These are phyloP conservation scores for Mimumesa dahlbomi DNA, from an alignment of 2,888 invertebrate species.

Conservation along the genomic window DNA sequence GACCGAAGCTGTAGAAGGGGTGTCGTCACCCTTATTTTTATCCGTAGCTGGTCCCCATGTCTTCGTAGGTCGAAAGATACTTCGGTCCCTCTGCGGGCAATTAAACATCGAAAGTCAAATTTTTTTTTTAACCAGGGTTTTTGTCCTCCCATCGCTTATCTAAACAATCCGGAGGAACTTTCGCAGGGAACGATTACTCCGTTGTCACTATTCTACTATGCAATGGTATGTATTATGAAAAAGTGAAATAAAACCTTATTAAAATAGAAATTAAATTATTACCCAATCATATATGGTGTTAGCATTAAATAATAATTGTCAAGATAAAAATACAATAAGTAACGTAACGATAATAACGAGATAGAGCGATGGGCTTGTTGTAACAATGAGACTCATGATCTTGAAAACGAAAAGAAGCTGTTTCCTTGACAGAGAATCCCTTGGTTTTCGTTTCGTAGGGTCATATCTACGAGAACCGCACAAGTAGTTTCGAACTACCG, in stretches of 20 bases:
- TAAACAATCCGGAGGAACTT: no score
- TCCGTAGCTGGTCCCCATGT: conserved; percentile 67
- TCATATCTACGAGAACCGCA: conserved; percentile 52
- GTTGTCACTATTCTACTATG: no score
- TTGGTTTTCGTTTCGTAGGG: conserved; percentile 16
- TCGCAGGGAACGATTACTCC: no score
- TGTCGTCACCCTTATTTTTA: conserved; percentile 24
- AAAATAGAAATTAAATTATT: no score
- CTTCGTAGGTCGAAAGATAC: conserved; percentile 64
- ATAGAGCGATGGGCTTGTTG: no score
- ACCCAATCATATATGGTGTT: no score
- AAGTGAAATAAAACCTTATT: no score
- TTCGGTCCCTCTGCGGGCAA: conserved; percentile 67
- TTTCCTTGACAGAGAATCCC: conserved; percentile 23
- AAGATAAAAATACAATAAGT: no score
- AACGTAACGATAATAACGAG: no score
- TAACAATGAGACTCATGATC: neutral
- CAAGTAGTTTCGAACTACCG: conserved; percentile 48
- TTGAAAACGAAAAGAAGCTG: neutral
- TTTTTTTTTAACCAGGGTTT: conserved; percentile 13
- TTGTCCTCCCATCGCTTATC: conserved; percentile 1
- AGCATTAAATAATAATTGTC: no score
- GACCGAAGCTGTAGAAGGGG: conserved; percentile 20
- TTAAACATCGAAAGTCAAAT: conserved; percentile 68
- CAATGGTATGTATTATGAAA: no score